Base-by-base conservation (phyloP, 2,113 vertebrate species). In the Gymnogyps californianus region DNA sequence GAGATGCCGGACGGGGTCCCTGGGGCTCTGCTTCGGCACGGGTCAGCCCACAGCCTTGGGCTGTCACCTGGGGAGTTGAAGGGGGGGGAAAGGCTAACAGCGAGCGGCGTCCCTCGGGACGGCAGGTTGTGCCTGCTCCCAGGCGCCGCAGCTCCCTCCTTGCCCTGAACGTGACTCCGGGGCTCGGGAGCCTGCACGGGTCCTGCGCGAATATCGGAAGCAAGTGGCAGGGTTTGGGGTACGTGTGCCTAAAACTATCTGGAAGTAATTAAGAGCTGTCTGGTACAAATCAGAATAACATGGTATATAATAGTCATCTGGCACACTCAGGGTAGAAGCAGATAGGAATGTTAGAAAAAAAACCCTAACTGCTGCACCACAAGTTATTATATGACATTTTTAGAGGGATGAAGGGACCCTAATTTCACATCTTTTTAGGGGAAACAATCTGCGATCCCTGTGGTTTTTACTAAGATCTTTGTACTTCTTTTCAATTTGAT, bases 111-210 rank as follows among this genome's bases (percentile, higher is more conserved):
- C 55, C 55, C 54, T 28, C 0, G 2, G 17, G 51, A 34, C 3
- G 15, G 42, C 38, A 18, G 49, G 10, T 66, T 15, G 2, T 22
- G 32, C 74, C 51, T 14, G 31, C 44, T 55, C 29, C 57, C 46
- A 4, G 3, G 13, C 16, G 1, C 47, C 4, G 2, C 1, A 1
- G 61, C 44, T 55, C 25, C 34, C 38, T 10, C 13, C 72, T 55
- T 44, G 38, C 34, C 32, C 11, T 10, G 9, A 31, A 34, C 6
- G 0, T 0, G 2, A n/a, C 26, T 32, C 17, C 0, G 2, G 36
- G 20, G 25, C 38, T 69, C 4, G 2, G 40, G 17, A 91, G 28
- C 10, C 12, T 10, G 20, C 4, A 5, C 4, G 2, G 11, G 20
- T 83, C 65, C 72, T 59, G 36, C 3, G 6, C 42, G 65, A 80